Evolutionary conservation across 2,797 vertebrate species (phyloP).

Genomic region (Hoplostethus atlanticus): DNA sequence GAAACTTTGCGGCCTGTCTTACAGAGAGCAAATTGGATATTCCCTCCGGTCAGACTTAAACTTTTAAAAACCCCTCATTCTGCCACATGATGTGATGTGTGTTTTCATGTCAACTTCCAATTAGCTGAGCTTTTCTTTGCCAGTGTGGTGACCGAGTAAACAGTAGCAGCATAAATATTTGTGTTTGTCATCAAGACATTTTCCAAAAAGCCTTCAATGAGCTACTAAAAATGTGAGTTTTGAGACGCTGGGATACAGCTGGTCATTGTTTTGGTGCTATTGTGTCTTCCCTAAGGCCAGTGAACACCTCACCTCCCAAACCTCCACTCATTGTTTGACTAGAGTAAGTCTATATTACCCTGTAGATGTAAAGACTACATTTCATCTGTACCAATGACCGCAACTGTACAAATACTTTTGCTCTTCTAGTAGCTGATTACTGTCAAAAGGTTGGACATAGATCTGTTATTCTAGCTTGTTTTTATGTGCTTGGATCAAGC

Average conservation of each 20-base stretch:
- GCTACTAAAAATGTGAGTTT: slow-evolving; percentile 16
- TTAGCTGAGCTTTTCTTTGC: slow-evolving; percentile 36
- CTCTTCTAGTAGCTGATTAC: slow-evolving; percentile 25
- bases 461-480: slow-evolving; percentile 45
- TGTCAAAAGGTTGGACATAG: slow-evolving; percentile 35
- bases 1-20: slow-evolving; percentile 34
- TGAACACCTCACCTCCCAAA: neutral
- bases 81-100: slow-evolving; percentile 23
- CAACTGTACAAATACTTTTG: slow-evolving; percentile 10
- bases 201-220: slow-evolving; percentile 1
- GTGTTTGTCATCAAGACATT: slow-evolving; percentile 1
- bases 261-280: slow-evolving; percentile 15
- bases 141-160: slow-evolving; percentile 23
- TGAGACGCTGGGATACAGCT: slow-evolving; percentile 1
- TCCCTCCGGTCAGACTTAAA: slow-evolving; percentile 17
- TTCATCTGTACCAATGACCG: neutral
- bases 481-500: slow-evolving; percentile 42
- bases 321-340: slow-evolving; percentile 15
- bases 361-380: neutral
- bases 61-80: slow-evolving; percentile 33
- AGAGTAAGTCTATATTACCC: neutral
- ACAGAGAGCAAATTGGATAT: slow-evolving; percentile 47
- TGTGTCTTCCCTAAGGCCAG: neutral
- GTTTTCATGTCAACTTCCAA: slow-evolving; percentile 29
- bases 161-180: slow-evolving; percentile 32